Evolutionary conservation across 2,797 vertebrate species (phyloP), one percentile per base, ranked within the genome.

Genomic region (Liasis olivaceus): DNA sequence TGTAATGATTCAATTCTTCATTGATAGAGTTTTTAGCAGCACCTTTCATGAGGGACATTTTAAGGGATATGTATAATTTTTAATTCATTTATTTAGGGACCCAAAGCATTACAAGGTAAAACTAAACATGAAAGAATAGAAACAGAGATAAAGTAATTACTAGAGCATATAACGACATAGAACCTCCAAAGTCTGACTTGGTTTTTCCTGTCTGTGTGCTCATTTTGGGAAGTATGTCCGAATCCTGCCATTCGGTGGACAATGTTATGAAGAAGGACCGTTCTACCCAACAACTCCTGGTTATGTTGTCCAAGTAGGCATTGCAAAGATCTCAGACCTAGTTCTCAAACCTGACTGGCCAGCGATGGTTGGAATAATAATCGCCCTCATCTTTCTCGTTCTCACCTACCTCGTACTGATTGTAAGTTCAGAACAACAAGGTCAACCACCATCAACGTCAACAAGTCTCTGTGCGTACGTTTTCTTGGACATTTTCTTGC

Each of bases 231-330:
- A 99, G 99, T 99, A 99, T 88, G 31, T 99, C 47, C 96, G 97
- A 59, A 98, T 98, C 93, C 98, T 99, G 98, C 98, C 98, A 0
- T 93, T 85, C 0, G 98, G 98, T 0, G 98, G 97, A 51, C 98
- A 96, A 93, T 99, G 99, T 93, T 99, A 98, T 1, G 98, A 98
- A 47, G 96, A 98, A 0, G 98, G 98, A 0, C 98, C 98, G 0
- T 99, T 99, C 95, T 98, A 98, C 86, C 97, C 98, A 91, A 97
- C 98, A 0, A 95, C 91, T 0, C 98, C 98, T n/a, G 97, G 97
- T 91, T 96, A 98, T 0, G 93, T 98, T 85, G 98, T 98, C 24
- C 98, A 99, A 92, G 96, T 98, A 66, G 99, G 99, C 77, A 98
- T 99, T 2, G 97, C 95, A 17, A 97, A 92, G 91, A 97, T 94